Base-by-base conservation (phyloP, 35 echinoderm and acorn worm species). In the Anneissia japonica region DNA sequence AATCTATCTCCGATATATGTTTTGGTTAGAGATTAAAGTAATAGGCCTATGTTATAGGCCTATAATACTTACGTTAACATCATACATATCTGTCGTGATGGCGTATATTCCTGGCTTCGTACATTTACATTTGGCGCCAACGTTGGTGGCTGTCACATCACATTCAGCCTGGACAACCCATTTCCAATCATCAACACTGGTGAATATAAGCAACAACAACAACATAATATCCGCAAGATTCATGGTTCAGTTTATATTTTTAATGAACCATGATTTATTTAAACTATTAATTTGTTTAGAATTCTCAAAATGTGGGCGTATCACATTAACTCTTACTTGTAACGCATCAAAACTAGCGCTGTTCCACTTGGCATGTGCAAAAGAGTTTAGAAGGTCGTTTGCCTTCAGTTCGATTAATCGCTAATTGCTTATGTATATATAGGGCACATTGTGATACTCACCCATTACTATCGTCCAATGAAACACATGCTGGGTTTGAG, bases 61-160 rank as follows among this genome's bases (percentile, higher is more conserved):
- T 13, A 32, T 32, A 30, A 17, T 55, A 89, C 96, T 89, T 85
- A 99, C 96, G 36, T 94, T 91, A 10, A 85, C 76, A 40, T 99
- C 92, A 81, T 94, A 99, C 96, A 99, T 99, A 56, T 99, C 92
- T 12, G 96, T 99, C 6, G 96, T 99, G 46, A 99, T 74, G 13
- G 96, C 96, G 38, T 89, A 99, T n/a, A 89, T 89, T 4, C 96
- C 96, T 17, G 91, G 78, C 38, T 90, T 89, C 31, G 74, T 36
- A 81, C 89, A 99, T 21, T 74, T 43, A 55, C 96, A 99, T 4
- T 74, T 40, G 37, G 87, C 96, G 35, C 74, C 75, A 30, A 88
- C 38, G 19, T 34, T 43, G 0, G 46, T 74, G 5, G 80, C 19
- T 31, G 32, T 45, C 9, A 94, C 81, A 34, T 88, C 33, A 36